Percentiles rank a stretch among this genome's conserved stretches.
Conservation (phyloP, 2,113 vertebrate genomes). For the Ginglymostoma cirratum region DNA sequence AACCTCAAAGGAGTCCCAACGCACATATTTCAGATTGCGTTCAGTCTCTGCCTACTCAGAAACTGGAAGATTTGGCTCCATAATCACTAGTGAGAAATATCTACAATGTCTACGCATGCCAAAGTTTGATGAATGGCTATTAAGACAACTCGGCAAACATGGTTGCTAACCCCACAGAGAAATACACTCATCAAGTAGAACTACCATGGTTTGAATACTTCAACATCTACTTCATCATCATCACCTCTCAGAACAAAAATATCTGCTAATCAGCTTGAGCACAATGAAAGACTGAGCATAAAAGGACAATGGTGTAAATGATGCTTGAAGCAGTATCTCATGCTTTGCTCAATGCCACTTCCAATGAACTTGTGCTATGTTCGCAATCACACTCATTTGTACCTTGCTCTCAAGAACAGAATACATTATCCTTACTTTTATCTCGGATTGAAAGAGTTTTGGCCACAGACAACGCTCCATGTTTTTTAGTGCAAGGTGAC, state of each 20-base stretch:
- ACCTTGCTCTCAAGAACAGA: neutral
- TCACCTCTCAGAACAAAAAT: neutral
- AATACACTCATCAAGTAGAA: neutral
- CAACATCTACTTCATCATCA: neutral
- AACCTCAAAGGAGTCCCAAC: no score
- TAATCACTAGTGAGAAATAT: neutral
- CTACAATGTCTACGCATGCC: neutral
- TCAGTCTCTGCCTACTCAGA: neutral
- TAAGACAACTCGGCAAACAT: neutral
- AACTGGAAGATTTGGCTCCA: neutral
- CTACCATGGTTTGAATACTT: neutral
- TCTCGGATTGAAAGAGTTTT: neutral
- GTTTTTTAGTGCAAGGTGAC: neutral
- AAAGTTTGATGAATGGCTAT: neutral
- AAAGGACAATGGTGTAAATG: neutral
- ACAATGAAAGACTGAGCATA: neutral
- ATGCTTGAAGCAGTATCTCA: neutral
- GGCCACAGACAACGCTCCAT: neutral
- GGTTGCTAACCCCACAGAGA: neutral
- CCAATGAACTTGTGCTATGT: neutral
- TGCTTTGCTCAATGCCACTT: neutral
- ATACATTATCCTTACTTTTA: neutral
- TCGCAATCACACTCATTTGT: neutral
- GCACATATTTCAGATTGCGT: neutral
- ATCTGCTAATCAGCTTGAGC: neutral